Conservation (phyloP, 2,113 vertebrate genomes). For the Tangachromis dhanisi region DNA sequence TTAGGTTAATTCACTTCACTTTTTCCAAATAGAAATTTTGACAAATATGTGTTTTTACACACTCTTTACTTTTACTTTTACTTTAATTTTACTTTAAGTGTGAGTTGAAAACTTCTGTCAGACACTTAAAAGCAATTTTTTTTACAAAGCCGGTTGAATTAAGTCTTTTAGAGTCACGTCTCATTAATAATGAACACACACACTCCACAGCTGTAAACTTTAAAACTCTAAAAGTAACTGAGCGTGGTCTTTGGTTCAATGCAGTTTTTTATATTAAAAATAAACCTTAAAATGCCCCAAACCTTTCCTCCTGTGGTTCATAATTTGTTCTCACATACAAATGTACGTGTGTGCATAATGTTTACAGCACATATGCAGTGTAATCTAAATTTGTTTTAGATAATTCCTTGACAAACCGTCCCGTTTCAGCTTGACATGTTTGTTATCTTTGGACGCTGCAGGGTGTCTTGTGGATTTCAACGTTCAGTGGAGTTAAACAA, state of each 20-base stretch:
- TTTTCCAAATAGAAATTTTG: background rate
- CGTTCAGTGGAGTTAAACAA: background rate
- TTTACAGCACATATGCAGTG: background rate
- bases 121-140: slow-evolving; percentile 64
- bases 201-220: background rate
- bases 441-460: slow-evolving; percentile 4
- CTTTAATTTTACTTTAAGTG: background rate
- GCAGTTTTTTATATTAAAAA: background rate
- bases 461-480: background rate
- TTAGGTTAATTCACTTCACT: background rate
- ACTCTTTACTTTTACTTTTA: background rate
- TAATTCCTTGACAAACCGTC: background rate
- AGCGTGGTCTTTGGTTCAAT: background rate
- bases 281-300: background rate
- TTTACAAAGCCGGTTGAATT: background rate
- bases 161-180: background rate
- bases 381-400: background rate
- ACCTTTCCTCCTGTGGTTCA: background rate
- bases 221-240: background rate
- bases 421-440: background rate
- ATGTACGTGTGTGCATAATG: background rate
- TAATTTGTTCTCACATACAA: background rate
- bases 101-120: slow-evolving; percentile 51
- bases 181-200: background rate
- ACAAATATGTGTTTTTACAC: slow-evolving; percentile 13